A percentile compares a stretch with the other conserved stretches of the same genome.
Conservation (phyloP, 1,140 invertebrate species). For the Whitmania pigra region DNA sequence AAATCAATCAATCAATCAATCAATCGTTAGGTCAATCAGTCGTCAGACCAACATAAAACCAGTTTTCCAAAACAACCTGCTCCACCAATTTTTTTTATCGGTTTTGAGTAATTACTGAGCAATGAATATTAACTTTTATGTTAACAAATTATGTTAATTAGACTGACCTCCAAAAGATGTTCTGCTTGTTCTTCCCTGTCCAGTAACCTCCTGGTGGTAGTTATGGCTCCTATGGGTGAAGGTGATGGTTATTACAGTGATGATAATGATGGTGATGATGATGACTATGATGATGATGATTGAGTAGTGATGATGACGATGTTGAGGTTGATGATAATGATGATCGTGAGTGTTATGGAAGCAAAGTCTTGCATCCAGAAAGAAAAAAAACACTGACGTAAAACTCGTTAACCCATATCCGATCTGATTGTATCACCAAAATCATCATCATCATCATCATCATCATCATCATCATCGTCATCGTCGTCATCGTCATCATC, state of each 20-base stretch:
- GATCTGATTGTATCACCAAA: too few relatives aligned
- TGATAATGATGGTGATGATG: not conserved
- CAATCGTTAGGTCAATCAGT: too few relatives aligned
- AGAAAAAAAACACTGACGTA: too few relatives aligned
- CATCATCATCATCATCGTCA: conserved; percentile 3
- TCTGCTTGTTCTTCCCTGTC: conserved; percentile 47
- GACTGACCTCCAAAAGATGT: conserved; percentile 37
- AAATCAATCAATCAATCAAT: too few relatives aligned
- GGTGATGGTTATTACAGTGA: conserved; percentile 9
- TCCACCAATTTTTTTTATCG: too few relatives aligned
- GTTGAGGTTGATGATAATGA: not conserved
- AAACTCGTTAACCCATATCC: too few relatives aligned
- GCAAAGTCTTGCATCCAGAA: too few relatives aligned
- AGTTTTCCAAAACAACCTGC: too few relatives aligned
- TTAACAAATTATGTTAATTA: not conserved
- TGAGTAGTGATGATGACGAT: not conserved
- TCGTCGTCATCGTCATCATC: conserved; percentile 11
- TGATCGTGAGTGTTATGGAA: not conserved
- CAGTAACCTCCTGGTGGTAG: conserved; percentile 63
- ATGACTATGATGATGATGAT: not conserved
- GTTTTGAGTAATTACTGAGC: too few relatives aligned
- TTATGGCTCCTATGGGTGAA: conserved; percentile 58
- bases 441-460: too few relatives aligned
- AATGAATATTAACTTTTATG: too few relatives aligned
- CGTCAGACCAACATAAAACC: too few relatives aligned